A percentile compares a stretch with the other conserved stretches of the same genome.
Conservation (phyloP, 2,797 vertebrate species). For the Prunella strophiata region DNA sequence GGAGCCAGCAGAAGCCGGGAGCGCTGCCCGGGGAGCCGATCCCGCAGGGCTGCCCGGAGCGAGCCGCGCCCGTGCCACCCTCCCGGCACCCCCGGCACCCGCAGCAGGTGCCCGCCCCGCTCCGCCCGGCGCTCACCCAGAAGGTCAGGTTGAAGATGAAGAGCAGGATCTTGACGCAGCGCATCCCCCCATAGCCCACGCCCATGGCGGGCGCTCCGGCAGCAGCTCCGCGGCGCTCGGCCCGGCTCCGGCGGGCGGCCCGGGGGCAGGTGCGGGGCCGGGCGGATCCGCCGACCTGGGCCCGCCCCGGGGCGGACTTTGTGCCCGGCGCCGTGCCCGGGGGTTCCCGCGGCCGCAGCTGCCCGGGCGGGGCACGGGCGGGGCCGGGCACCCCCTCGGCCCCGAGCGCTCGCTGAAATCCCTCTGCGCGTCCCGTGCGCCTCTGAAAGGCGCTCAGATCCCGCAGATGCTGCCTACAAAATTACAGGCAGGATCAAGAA, state of each 20-base stretch:
- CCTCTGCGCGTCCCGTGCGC: fast-evolving
- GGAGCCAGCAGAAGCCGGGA: not conserved
- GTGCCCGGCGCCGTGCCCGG: not conserved
- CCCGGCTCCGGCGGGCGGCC: not conserved
- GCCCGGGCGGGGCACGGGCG: not conserved
- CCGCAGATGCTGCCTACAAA: not conserved
- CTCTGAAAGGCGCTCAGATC: fast-evolving
- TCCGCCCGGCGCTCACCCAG: constrained; percentile 85
- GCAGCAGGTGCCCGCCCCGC: not conserved
- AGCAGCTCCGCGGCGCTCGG: not conserved
- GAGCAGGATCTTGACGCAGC: constrained; percentile 93
- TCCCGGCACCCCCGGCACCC: not conserved
- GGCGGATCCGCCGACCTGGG: not conserved
- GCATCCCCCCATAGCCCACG: constrained; percentile 88
- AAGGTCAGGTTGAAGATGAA: constrained; percentile 95
- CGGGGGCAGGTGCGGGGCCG: not conserved
- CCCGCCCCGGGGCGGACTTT: not conserved
- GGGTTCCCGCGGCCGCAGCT: not conserved
- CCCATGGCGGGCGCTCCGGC: constrained; percentile 79
- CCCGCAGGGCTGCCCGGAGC: not conserved
- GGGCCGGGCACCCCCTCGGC: fast-evolving
- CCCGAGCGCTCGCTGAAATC: fast-evolving
- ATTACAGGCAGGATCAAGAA: fast-evolving
- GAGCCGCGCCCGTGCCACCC: not conserved
- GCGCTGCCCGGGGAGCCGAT: not conserved